Base-by-base conservation (phyloP, 2,888 invertebrate species). In the Trichopria drosophilae region DNA sequence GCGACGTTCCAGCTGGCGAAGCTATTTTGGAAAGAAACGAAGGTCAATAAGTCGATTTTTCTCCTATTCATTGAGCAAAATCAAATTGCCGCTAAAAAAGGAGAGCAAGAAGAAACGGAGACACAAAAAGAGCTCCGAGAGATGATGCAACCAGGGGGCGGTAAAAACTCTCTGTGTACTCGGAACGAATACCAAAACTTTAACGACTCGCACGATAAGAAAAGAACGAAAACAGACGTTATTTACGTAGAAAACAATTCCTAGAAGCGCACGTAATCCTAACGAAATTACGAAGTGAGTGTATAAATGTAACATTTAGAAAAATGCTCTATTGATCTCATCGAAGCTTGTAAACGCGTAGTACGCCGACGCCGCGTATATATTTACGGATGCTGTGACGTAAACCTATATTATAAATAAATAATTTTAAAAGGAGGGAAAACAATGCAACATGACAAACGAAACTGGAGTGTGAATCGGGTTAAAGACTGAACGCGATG, bases 51-150 rank as follows among this genome's bases (percentile, higher is more conserved):
- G 69, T 60, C 67, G 66, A 63, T 71, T 71, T 63, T 69, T 71
- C 64, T 69, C 72, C 42, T 68, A 72, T 69, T 69, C 69, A 67
- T 69, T 73, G 74, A 69, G 73, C 71, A 66, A 68, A 75, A 75
- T 75, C 72, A 75, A 74, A 75, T 66, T 71, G 69, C 68, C 71
- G 68, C 71, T 69, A 67, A 68, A 68, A 62, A 70, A 67, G 49
- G 71, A 67, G 58, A 63, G 35, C 32, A 55, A 49, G 13, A 45
- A 34, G 18, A 50, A 23, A 4, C 47, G 42, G 24, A 51, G 31
- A 7, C 23, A 49, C 12, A 44, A 15, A n/a, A n/a, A n/a, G n/a
- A n/a, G n/a, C n/a, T n/a, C n/a, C n/a, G n/a, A n/a, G n/a, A n/a
- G n/a, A n/a, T n/a, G n/a, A n/a, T n/a, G n/a, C n/a, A n/a, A n/a